These are phyloP conservation scores for Trachymyrmex septentrionalis DNA, from an alignment of 1,140 invertebrate genomes.

Conservation along the genomic window DNA sequence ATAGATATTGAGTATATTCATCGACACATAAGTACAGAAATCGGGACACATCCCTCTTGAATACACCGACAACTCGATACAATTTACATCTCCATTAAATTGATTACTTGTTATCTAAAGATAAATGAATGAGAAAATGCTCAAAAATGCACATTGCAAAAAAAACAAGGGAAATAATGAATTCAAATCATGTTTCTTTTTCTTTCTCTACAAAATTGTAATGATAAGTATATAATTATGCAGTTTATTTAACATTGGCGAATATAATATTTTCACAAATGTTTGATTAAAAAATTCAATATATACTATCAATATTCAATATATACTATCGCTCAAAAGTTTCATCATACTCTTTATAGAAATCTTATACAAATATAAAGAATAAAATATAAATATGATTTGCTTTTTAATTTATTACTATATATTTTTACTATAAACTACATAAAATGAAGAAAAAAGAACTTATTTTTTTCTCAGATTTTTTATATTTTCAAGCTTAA, in stretches of 20 bases:
- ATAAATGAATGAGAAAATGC: neutral
- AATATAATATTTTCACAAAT: neutral
- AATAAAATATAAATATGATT: no score
- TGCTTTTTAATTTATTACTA: no score
- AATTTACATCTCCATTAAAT: slow-evolving; percentile 31
- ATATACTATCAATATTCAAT: neutral
- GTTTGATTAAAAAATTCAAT: neutral
- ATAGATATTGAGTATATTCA: slow-evolving; percentile 20
- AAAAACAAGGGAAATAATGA: neutral
- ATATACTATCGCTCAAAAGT: no score
- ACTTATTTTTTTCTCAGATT: no score
- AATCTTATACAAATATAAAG: no score
- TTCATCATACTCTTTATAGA: no score
- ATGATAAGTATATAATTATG: neutral
- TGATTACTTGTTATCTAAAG: slow-evolving; percentile 6
- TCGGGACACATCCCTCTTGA: slow-evolving; percentile 3
- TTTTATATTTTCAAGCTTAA: no score
- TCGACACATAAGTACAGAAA: slow-evolving; percentile 14
- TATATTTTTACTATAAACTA: no score
- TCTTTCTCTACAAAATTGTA: neutral
- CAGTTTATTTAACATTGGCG: neutral
- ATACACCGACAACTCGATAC: neutral
- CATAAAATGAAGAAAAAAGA: no score
- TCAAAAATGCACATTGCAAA: neutral
- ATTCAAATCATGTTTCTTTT: neutral